Evolutionary conservation across 2,888 invertebrate species (phyloP).

Genomic region (Papilio demoleus): DNA sequence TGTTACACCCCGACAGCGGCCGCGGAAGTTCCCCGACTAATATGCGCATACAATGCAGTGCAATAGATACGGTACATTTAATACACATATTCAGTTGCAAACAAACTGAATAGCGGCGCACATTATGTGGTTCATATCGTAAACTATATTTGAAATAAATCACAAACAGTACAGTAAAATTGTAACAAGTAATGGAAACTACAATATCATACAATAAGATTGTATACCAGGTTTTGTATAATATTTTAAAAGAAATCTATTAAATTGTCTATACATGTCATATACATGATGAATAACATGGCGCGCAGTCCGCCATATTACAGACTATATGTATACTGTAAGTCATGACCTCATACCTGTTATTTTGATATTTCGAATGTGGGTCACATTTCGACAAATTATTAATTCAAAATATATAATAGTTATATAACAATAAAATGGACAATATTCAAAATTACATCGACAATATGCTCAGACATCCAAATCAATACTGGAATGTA

Average conservation of each 20-base stretch:
- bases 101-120: neutral
- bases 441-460: too few relatives aligned
- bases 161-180: neutral
- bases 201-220: neutral
- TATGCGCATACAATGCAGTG: neutral
- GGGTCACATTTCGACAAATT: too few relatives aligned
- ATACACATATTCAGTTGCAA: neutral
- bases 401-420: too few relatives aligned
- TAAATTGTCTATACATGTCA: too few relatives aligned
- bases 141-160: neutral
- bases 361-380: too few relatives aligned
- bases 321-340: too few relatives aligned
- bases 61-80: neutral
- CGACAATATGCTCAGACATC: neutral
- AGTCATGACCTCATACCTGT: too few relatives aligned
- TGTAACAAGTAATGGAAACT: neutral
- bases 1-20: neutral
- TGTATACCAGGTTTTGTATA: too few relatives aligned
- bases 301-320: too few relatives aligned
- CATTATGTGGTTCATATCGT: neutral
- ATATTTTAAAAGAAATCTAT: too few relatives aligned
- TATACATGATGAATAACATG: too few relatives aligned
- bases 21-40: neutral
- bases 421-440: too few relatives aligned
- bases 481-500: constrained; percentile 3